Evolutionary conservation across 2,113 vertebrate species (phyloP), one percentile per base, ranked within the genome.

Genomic region (Centropus bengalensis): DNA sequence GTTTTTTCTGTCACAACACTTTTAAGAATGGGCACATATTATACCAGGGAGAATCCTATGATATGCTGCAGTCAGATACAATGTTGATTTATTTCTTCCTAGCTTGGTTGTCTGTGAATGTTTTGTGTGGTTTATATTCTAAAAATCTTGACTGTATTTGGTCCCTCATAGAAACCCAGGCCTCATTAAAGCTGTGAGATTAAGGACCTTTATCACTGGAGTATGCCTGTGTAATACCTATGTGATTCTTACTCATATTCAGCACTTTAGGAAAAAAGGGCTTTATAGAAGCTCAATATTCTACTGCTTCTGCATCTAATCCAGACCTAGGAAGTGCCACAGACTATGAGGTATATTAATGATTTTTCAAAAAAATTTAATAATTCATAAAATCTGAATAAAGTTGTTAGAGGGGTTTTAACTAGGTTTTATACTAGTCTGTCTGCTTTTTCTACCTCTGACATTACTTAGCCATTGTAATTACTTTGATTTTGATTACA

Each of bases 191-290:
- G 12, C 5, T 30, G 24, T 62, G 59, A 60, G 49, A 5, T 9
- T 7, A 62, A 13, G 18, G 56, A 55, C 12, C 17, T 3, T 27
- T 70, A 17, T 54, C 3, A 0, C 12, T 52, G 0, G 2, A 15
- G 9, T 49, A 33, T 68, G 38, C 17, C 12, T 20, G 13, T 38
- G 26, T 32, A 27, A 36, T 27, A 45, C 49, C 45, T 23, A 2
- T 28, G 5, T 55, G 68, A 58, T 12, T 27, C 20, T 68, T 40
- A 2, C 4, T 54, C 2, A 3, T 15, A 14, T 21, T 66, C 14
- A n/a, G 17, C 36, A 66, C 21, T 27, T 3, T 8, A 47, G 51
- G 19, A 70, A 68, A 63, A 5, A 2, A 36, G 36, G 5, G 4
- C 21, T 62, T 68, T 75, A 9, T 5, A n/a, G 12, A 21, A 56